Evolutionary conservation across 2,888 invertebrate genomes (phyloP), one percentile per base, ranked within the genome.

Genomic region (Acanthoscelides obtectus): DNA sequence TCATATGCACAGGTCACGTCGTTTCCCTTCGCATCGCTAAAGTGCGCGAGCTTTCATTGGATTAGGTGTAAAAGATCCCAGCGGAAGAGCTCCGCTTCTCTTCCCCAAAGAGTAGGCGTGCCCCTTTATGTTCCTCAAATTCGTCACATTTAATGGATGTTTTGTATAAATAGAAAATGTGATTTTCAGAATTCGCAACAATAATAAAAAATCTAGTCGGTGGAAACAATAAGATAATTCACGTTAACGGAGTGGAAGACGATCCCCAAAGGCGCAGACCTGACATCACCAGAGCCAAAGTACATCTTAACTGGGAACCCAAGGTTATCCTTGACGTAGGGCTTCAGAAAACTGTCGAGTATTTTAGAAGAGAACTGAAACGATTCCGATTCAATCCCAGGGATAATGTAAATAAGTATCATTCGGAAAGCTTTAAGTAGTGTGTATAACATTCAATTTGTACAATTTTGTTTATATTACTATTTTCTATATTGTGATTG

Each of bases 241-340:
- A 94, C 79, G 89, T 93, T 74, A 92, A 94, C 21, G 94, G 96
- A 3, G 94, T 98, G 68, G 94, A 96, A 83, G 99, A 99, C 84
- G 99, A 99, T 87, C 99, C 99, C 0, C 96, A 97, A 83, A 88
- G 96, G 75, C 89, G 99, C 68, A 92, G 94, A 78, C 99, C 99
- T 0, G 97, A 99, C 84, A 99, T 99, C 78, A 90, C 91, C 0
- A 87, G 95, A 72, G 99, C 99, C 2, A 93, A 93, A 80, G 90
- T 90, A 73, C 89, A 92, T 80, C 88, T 99, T 19, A 89, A 93
- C 74, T 99, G 99, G 99, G 90, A 93, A 81, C 99, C 99, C 8
- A 79, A 95, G 93, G 88, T 94, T 19, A 89, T 93, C 1, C 87
- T 99, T 79, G 90, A 92, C 84, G 91, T 92, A 72, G 99, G 99